Evolutionary conservation across 2,888 invertebrate genomes (phyloP).

Genomic region (Microctonus aethiopoides): DNA sequence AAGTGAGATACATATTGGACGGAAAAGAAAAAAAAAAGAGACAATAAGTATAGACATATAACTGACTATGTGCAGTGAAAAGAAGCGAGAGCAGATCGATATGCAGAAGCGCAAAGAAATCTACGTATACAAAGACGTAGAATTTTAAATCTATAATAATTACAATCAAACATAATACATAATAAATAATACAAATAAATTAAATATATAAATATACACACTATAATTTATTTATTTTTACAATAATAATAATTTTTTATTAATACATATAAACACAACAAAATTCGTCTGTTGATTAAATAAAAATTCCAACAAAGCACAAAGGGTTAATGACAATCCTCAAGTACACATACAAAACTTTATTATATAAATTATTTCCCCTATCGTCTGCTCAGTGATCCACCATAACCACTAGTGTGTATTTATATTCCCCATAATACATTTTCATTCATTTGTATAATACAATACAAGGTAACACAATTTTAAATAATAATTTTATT

Average conservation of each 20-base stretch:
- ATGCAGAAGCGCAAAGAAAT: not conserved
- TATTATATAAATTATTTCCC: not conserved
- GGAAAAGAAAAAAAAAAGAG: not conserved
- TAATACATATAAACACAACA: not conserved
- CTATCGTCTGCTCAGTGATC: constrained; percentile 3
- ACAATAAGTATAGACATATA: not conserved
- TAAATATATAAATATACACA: too few relatives aligned
- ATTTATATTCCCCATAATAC: not conserved
- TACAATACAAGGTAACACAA: too few relatives aligned
- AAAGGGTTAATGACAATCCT: not conserved
- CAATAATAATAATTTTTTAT: not conserved
- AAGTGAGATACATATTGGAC: not conserved
- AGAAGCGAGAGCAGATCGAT: constrained; percentile 6
- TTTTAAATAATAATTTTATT: not conserved
- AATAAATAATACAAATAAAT: not conserved
- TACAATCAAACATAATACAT: not conserved
- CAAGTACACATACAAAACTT: not conserved
- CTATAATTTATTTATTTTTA: too few relatives aligned
- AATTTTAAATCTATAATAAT: not conserved
- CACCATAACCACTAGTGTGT: not conserved
- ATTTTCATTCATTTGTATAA: too few relatives aligned
- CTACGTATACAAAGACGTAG: not conserved
- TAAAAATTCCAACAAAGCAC: not conserved
- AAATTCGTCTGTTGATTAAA: not conserved
- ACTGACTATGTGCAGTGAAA: not conserved